phyloP scores from a whole-genome alignment of 2,113 vertebrate genomes.

The Rhombomys opimus region DNA sequence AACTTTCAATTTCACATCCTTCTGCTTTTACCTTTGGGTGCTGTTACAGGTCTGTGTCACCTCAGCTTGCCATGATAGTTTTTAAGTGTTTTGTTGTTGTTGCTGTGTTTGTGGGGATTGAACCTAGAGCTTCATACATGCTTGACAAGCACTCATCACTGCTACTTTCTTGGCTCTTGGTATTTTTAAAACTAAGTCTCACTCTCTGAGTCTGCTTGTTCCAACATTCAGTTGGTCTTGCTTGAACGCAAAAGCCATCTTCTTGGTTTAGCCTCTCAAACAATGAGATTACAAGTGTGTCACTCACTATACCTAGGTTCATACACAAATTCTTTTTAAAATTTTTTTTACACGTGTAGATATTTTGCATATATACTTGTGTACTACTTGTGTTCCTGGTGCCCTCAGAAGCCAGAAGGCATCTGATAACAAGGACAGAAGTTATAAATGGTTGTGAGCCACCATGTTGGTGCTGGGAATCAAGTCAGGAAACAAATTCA shows the following conservation, averaged over 20 bases:
- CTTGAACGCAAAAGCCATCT: no score
- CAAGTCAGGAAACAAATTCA: not conserved
- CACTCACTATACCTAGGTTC: not conserved
- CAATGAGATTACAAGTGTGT: not conserved
- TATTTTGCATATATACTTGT: not conserved
- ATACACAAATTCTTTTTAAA: not conserved
- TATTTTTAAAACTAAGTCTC: not conserved
- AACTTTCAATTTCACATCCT: not conserved
- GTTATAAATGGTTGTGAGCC: not conserved
- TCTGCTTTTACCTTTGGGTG: not conserved
- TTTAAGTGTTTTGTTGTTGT: not conserved
- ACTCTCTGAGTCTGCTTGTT: not conserved
- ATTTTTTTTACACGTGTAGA: not conserved
- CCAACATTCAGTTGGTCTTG: not conserved
- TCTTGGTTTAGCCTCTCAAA: not conserved
- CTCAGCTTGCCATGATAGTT: not conserved
- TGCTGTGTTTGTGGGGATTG: not conserved
- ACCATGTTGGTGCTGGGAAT: not conserved
- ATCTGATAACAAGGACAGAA: not conserved
- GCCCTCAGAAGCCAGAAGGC: not conserved
- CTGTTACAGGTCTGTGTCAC: not conserved
- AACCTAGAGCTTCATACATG: not conserved
- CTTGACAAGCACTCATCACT: not conserved
- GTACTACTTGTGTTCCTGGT: not conserved
- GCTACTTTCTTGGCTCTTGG: not conserved